Evolutionary conservation across 2,113 vertebrate genomes (phyloP).

Genomic region (Corvus hawaiiensis): DNA sequence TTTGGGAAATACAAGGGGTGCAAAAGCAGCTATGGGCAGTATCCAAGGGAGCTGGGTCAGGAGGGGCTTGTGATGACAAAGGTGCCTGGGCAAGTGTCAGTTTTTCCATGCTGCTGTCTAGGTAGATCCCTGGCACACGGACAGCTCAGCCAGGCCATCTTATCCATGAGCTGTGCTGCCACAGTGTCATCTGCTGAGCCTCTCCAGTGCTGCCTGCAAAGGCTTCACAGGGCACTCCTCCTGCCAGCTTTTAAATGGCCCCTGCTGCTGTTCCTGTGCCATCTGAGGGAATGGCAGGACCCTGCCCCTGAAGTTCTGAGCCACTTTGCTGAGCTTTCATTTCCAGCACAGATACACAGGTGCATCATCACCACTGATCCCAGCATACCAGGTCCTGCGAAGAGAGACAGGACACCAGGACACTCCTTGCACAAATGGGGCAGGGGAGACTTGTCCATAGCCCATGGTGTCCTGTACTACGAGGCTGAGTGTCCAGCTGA

Average conservation of each 20-base stretch:
- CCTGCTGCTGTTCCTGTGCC: background rate
- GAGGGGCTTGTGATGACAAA: background rate
- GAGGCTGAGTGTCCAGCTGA: background rate
- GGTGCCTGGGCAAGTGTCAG: background rate
- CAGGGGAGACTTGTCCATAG: background rate
- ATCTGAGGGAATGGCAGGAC: background rate
- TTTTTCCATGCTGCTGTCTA: background rate
- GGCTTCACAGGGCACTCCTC: background rate
- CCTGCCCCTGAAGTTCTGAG: background rate
- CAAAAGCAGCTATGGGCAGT: accelerated
- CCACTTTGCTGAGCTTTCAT: background rate
- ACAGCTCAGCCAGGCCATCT: background rate
- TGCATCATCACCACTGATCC: accelerated
- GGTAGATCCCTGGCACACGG: accelerated
- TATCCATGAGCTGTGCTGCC: background rate
- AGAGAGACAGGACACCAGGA: background rate
- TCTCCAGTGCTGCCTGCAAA: background rate
- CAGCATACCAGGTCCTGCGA: too few species aligned
- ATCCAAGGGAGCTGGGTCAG: background rate
- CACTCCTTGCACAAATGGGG: background rate
- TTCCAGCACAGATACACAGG: background rate
- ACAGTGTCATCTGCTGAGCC: background rate
- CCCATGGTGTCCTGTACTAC: accelerated
- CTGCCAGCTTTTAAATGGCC: background rate
- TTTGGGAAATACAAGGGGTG: background rate